These are phyloP conservation scores for Plebejus melissa DNA, from an alignment of 2,888 invertebrate genomes.

Conservation along the genomic window DNA sequence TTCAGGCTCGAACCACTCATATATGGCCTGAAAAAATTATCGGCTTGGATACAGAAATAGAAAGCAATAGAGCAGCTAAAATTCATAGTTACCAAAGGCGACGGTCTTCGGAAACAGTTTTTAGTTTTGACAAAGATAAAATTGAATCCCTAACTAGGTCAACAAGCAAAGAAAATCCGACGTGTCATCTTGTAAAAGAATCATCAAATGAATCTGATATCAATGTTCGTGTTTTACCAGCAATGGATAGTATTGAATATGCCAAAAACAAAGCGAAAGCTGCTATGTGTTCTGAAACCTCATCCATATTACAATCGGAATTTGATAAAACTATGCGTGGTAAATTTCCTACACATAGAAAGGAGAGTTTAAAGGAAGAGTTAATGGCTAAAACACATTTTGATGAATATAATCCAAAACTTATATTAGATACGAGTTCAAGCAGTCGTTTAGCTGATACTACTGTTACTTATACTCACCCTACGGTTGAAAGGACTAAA, in stretches of 20 bases:
- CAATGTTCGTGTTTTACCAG: constrained; percentile 68
- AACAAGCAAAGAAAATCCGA: constrained; percentile 60
- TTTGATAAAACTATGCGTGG: constrained; percentile 79
- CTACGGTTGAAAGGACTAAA: constrained; percentile 89
- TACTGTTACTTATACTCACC: constrained; percentile 80
- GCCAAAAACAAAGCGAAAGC: constrained; percentile 78
- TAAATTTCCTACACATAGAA: constrained; percentile 65
- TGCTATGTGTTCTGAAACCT: constrained; percentile 61
- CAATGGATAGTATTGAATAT: constrained; percentile 77
- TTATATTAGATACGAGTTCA: constrained; percentile 75
- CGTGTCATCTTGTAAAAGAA: constrained; percentile 66
- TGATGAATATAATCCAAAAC: constrained; percentile 86
- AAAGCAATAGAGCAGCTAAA: constrained; percentile 64
- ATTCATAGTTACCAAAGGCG: constrained; percentile 78
- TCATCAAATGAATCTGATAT: constrained; percentile 76
- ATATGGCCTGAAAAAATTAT: constrained; percentile 79
- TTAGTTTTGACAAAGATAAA: constrained; percentile 87
- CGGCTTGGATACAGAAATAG: constrained; percentile 74
- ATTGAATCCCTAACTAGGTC: constrained; percentile 84
- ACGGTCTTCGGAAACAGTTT: constrained; percentile 85
- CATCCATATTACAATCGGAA: constrained; percentile 80
- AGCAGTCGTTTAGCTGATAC: constrained; percentile 73
- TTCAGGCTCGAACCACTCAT: constrained; percentile 68
- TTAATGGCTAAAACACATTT: constrained; percentile 83
- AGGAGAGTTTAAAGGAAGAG: constrained; percentile 80